Evolutionary conservation across 2,888 invertebrate species (phyloP), one percentile per base, ranked within the genome.

Genomic region (Sabellastarte sp.): DNA sequence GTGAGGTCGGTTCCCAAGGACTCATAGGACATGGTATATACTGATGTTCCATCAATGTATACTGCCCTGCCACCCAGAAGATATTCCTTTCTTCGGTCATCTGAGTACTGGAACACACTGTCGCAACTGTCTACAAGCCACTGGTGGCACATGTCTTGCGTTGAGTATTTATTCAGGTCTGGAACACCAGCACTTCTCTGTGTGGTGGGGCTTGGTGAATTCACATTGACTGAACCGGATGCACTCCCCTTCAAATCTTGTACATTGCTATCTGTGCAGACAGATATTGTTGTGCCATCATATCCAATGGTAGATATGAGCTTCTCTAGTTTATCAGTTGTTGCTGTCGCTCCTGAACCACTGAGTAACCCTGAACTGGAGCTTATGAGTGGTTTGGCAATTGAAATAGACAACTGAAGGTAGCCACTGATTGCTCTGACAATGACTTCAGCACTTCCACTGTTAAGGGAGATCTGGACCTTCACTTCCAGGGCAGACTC

Each of bases 1-100:
- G 53, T 53, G 24, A 53, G 4, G 26, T 53, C 53, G 4, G 5
- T 26, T 5, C 53, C 26, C 10, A 41, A 15, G 64, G 31, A 53
- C 41, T n/a, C 31, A 29, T 20, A 60, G 59, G 41, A 69, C 66
- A 53, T 5, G 24, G 41, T 41, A 20, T 41, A 41, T 10, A 41
- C 41, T 10, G 41, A 41, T 15, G 10, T 41, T 10, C 41, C 41
- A 41, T 41, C 41, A 20, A 41, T 15, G 10, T 10, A 41, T 20
- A 41, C 10, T 10, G 41, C 41, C 10, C 20, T 15, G 20, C 41
- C 41, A 15, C 41, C 41, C 41, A 41, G 10, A n/a, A n/a, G n/a
- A n/a, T n/a, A n/a, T n/a, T n/a, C n/a, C n/a, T n/a, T n/a, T n/a
- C n/a, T n/a, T n/a, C n/a, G n/a, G n/a, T n/a, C n/a, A n/a, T n/a